phyloP scores from a whole-genome alignment of 1,140 invertebrate genomes.

The Bombus pascuorum region DNA sequence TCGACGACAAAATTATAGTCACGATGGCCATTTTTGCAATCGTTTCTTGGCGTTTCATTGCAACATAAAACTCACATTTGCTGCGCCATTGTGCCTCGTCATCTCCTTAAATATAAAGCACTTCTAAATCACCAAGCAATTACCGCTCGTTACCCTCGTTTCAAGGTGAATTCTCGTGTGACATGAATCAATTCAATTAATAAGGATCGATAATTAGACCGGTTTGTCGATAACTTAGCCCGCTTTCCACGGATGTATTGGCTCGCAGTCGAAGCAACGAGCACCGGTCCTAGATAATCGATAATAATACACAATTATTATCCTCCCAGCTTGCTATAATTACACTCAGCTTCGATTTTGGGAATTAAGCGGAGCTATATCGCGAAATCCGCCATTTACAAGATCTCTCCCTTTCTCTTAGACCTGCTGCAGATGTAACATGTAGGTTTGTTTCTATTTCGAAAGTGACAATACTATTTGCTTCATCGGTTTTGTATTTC shows the following conservation, averaged over 20 bases:
- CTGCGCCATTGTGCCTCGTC: no score
- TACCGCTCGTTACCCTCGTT: conserved; percentile 4
- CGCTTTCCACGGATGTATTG: conserved; percentile 34
- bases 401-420: background rate
- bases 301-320: conserved; percentile 43
- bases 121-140: background rate
- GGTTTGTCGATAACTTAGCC: conserved; percentile 32
- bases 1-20: no score
- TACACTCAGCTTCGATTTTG: conserved; percentile 39
- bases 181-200: conserved; percentile 43
- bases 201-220: conserved; percentile 44
- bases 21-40: no score
- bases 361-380: background rate
- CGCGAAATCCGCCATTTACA: background rate
- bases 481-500: no score
- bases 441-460: no score
- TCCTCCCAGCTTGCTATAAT: conserved; percentile 19
- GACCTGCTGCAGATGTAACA: background rate
- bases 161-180: background rate
- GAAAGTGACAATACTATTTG: no score
- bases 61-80: background rate
- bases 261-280: conserved; percentile 8
- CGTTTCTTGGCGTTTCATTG: background rate
- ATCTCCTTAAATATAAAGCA: background rate
- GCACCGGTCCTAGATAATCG: conserved; percentile 19